Percentiles rank a stretch among this genome's conserved stretches.
Evolutionary conservation across 1,140 invertebrate species (phyloP).

Genomic region (Heliothis virescens): DNA sequence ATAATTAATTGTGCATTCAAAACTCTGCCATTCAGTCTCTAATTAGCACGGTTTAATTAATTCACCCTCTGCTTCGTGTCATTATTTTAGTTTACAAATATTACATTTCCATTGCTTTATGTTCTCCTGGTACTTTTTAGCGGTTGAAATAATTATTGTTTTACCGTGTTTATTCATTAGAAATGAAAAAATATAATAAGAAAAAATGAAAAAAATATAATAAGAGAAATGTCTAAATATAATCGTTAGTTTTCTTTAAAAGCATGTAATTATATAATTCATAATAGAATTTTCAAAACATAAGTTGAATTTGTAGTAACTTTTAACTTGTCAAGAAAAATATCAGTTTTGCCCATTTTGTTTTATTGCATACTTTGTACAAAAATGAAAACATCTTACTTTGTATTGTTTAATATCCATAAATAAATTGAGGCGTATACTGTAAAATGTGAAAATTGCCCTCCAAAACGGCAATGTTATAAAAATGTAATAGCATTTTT

Average conservation of each 20-base stretch:
- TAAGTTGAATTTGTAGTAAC: too few species aligned
- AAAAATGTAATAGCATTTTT: slow-evolving; percentile 48
- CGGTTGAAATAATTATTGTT: neutral
- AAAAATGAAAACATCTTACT: neutral
- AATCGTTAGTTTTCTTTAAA: too few species aligned
- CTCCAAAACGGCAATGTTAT: slow-evolving; percentile 28
- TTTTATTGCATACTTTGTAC: neutral
- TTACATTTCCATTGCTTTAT: slow-evolving; percentile 8
- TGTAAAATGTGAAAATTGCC: slow-evolving; percentile 44
- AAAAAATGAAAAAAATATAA: too few species aligned
- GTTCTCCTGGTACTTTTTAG: slow-evolving; percentile 6
- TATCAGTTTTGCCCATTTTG: too few species aligned
- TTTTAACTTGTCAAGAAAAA: too few species aligned
- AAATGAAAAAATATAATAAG: too few species aligned
- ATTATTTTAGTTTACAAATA: slow-evolving; percentile 28
- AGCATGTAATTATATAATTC: too few species aligned
- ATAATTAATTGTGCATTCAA: neutral
- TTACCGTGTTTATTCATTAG: too few species aligned
- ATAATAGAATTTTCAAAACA: too few species aligned
- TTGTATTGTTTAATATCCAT: slow-evolving; percentile 26
- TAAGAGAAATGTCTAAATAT: too few species aligned
- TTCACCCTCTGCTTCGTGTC: slow-evolving; percentile 22
- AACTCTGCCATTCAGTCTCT: slow-evolving; percentile 15
- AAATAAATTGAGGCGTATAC: slow-evolving; percentile 21
- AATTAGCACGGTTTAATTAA: slow-evolving; percentile 26